These are phyloP conservation scores for Drosophila nr. fundita DNA, from an alignment of 2,888 invertebrate species.

Conservation along the genomic window DNA sequence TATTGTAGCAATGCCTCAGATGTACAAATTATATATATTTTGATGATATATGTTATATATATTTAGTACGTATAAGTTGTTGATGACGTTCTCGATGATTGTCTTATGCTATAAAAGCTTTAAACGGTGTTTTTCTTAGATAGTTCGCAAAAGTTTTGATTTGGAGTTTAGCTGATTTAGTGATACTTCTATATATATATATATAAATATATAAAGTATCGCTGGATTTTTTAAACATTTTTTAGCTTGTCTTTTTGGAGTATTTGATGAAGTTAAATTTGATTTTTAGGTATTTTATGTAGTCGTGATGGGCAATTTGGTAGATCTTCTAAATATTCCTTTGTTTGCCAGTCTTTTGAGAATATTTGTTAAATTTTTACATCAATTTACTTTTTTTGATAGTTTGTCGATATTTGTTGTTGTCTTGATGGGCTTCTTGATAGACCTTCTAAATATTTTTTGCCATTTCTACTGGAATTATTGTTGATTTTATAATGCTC, in stretches of 20 bases:
- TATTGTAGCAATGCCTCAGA: constrained; percentile 10
- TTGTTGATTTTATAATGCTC: not conserved
- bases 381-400: not conserved
- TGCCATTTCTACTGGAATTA: not conserved
- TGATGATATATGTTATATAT: not conserved
- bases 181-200: not conserved
- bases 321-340: not conserved
- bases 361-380: not conserved
- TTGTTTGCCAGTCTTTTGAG: not conserved
- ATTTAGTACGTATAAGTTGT: not conserved
- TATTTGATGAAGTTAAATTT: not conserved
- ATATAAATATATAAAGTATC: not conserved
- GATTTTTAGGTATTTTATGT: not conserved
- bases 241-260: not conserved
- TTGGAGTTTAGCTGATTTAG: not conserved
- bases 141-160: not conserved
- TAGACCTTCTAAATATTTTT: not conserved
- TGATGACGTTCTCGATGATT: not conserved
- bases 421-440: not conserved
- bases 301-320: not conserved
- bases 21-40: not conserved
- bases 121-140: not conserved
- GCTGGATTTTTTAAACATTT: not conserved
- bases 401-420: not conserved
- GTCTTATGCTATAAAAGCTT: not conserved